phyloP scores from a whole-genome alignment of 2,113 vertebrate species.

The Eupsittula cactorum region DNA sequence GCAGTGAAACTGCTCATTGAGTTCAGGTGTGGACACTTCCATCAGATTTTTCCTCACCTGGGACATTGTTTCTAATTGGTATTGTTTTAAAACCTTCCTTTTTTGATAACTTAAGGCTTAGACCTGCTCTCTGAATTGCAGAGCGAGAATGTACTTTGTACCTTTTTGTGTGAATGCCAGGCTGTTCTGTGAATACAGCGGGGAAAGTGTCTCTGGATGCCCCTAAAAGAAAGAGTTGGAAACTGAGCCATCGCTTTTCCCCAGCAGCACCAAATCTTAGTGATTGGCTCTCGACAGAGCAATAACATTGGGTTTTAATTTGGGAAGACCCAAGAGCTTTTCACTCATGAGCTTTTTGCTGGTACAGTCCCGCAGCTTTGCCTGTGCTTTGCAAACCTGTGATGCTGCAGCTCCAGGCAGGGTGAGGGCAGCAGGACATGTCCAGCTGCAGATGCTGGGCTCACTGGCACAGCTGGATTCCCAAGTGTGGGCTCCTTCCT shows the following conservation, averaged over 20 bases:
- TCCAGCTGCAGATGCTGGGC: background rate
- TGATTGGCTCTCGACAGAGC: background rate
- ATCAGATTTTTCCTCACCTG: background rate
- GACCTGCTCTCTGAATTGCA: background rate
- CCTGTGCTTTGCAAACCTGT: background rate
- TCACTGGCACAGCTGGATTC: background rate
- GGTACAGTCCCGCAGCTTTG: background rate
- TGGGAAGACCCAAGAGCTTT: background rate
- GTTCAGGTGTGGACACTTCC: background rate
- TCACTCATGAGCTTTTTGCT: rapidly evolving
- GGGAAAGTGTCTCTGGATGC: background rate
- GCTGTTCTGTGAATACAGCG: background rate
- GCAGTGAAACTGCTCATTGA: background rate
- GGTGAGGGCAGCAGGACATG: background rate
- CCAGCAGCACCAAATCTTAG: background rate
- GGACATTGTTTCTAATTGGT: background rate
- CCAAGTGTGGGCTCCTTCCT: rapidly evolving
- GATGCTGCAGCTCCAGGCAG: background rate
- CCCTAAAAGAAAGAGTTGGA: background rate
- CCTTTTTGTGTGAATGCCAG: background rate
- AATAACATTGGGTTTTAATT: background rate
- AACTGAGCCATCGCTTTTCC: background rate
- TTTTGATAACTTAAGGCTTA: background rate
- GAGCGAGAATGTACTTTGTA: background rate
- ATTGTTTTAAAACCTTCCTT: background rate